Evolutionary conservation across 92 coral and sea anemone species (phyloP), one percentile per base, ranked within the genome.

Genomic region (Heteractis magnifica): DNA sequence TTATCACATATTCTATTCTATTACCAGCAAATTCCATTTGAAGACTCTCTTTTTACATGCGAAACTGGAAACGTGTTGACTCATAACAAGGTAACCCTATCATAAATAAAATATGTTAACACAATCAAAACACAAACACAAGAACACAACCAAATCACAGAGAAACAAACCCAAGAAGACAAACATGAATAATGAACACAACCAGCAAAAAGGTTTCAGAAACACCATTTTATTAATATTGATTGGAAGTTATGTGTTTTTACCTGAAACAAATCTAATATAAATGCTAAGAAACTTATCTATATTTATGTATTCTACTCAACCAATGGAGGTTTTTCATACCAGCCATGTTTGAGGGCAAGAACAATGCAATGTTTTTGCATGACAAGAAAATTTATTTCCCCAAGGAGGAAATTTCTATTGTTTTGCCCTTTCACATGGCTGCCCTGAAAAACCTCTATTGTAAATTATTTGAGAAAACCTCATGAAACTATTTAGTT

Each of bases 231-330:
- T 26, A 26, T 26, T 26, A 26, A 26, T 26, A 26, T 58, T 58
- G 1, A 58, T 58, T 58, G 18, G 65, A 58, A 58, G 65, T 18
- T 58, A 58, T 58, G 65, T 58, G 65, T 58, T 58, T 58, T 58
- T 58, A 58, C 65, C 65, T 58, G 65, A 58, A 58, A 58, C 65
- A 58, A 58, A 58, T 58, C 65, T 58, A 58, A 58, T 58, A 58
- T 58, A 18, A 58, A 26, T 26, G 26, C 26, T 26, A 26, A 26
- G 26, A 26, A 26, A 26, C 26, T 26, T 26, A 26, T 26, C 26
- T 26, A 26, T 26, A 26, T 26, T 26, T 26, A 26, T 26, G 26
- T 26, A 26, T 26, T 26, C 26, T 26, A 26, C 26, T 26, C 26
- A 26, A 26, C 26, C 26, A 26, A 26, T 26, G 1, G 26, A 26